Conservation (phyloP, 2,888 invertebrate species). For the Caenorhabditis macrosperma region DNA sequence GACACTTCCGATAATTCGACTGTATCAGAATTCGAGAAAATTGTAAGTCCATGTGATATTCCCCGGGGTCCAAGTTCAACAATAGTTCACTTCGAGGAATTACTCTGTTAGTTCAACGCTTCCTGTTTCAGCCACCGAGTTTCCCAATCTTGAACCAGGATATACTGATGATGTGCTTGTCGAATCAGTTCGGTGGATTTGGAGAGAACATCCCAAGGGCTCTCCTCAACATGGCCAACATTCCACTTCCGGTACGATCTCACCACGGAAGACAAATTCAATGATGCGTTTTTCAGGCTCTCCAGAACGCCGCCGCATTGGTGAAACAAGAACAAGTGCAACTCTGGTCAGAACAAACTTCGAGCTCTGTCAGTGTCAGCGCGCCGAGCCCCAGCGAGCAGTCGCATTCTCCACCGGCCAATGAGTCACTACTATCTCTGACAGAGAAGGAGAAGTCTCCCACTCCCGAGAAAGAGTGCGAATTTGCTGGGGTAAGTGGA, state of each 20-base stretch:
- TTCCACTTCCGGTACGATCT: slow-evolving; percentile 35
- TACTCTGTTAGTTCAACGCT: too few relatives aligned
- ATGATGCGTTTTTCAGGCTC: slow-evolving; percentile 15
- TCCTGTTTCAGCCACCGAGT: slow-evolving; percentile 29
- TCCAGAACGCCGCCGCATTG: slow-evolving; percentile 13
- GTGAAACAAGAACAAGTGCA: slow-evolving; percentile 52
- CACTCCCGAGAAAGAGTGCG: slow-evolving; percentile 52
- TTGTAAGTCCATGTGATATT: slow-evolving; percentile 26
- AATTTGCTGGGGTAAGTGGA: slow-evolving; percentile 44
- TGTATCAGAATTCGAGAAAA: slow-evolving; percentile 50
- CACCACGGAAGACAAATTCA: neutral
- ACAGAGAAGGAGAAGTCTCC: slow-evolving; percentile 46
- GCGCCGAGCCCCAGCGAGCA: slow-evolving; percentile 59
- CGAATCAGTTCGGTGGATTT: slow-evolving; percentile 54
- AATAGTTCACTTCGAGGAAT: too few relatives aligned
- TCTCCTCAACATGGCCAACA: slow-evolving; percentile 38
- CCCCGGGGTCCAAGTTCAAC: neutral
- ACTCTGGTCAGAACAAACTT: slow-evolving; percentile 64
- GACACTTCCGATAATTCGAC: slow-evolving; percentile 57
- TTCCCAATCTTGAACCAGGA: slow-evolving; percentile 67
- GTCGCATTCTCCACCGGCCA: slow-evolving; percentile 52
- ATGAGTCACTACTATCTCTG: slow-evolving; percentile 27
- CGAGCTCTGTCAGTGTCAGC: slow-evolving; percentile 56
- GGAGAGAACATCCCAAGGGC: slow-evolving; percentile 41
- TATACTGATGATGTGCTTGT: slow-evolving; percentile 66